These are phyloP conservation scores for Odontamblyopus rebecca DNA, from an alignment of 2,797 vertebrate species.

Conservation along the genomic window DNA sequence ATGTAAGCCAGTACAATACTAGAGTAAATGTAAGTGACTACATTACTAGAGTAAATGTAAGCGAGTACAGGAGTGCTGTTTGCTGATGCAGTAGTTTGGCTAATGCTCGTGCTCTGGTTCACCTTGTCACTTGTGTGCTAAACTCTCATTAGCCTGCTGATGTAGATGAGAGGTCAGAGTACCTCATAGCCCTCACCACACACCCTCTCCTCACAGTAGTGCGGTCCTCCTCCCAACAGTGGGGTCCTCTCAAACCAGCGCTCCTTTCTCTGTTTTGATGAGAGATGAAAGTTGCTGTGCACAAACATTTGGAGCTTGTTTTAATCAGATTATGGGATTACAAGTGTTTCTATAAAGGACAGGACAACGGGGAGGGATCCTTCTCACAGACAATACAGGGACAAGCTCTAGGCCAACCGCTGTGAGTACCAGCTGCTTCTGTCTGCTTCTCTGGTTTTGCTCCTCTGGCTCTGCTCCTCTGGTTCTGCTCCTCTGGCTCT, in stretches of 20 bases:
- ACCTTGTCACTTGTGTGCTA: not conserved
- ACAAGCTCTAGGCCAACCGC: conserved; percentile 56
- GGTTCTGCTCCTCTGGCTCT: not conserved
- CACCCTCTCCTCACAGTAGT: not conserved
- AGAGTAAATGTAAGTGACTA: too few relatives aligned
- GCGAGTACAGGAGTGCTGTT: not conserved
- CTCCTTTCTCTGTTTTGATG: not conserved
- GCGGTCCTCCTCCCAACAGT: not conserved
- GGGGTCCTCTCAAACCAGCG: too few relatives aligned
- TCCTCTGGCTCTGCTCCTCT: not conserved
- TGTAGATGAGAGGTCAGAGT: not conserved
- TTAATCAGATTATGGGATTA: conserved; percentile 85
- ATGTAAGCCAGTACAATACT: too few relatives aligned
- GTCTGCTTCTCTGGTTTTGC: not conserved
- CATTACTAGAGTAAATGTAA: too few relatives aligned
- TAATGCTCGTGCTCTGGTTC: not conserved
- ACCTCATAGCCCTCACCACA: not conserved
- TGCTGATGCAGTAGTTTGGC: not conserved
- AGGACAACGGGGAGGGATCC: conserved; percentile 80
- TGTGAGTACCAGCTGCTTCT: conserved; percentile 61
- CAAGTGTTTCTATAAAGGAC: conserved; percentile 76
- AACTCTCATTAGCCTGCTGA: not conserved
- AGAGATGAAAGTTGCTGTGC: conserved; percentile 20
- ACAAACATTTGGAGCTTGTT: conserved; percentile 48
- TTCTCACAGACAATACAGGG: conserved; percentile 20